A percentile compares a stretch with the other conserved stretches of the same genome.
Conservation (phyloP, 2,888 invertebrate species). For the Drosophila testacea region DNA sequence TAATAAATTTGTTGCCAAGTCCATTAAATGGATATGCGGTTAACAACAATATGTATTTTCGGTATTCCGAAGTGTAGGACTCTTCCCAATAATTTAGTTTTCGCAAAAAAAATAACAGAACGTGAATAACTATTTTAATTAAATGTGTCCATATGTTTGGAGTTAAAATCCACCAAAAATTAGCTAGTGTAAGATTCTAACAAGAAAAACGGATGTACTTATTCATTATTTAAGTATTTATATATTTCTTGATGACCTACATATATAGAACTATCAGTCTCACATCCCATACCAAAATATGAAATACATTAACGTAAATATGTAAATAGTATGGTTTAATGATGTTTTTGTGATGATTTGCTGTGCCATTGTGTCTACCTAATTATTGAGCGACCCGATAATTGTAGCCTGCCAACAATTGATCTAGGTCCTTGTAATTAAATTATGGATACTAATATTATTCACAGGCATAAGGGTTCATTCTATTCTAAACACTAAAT, state of each 20-base stretch:
- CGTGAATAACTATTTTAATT: not conserved
- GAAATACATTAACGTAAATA: conserved; percentile 52
- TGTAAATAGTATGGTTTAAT: conserved; percentile 43
- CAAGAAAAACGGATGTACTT: conserved; percentile 42
- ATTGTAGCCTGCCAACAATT: conserved; percentile 3
- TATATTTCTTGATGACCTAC: conserved; percentile 64
- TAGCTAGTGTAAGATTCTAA: conserved; percentile 62
- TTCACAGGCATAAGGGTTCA: conserved; percentile 1
- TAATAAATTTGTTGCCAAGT: conserved; percentile 21
- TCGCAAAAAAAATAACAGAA: conserved; percentile 2
- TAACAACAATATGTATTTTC: conserved; percentile 36
- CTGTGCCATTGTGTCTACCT: conserved; percentile 1
- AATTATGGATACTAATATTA: conserved; percentile 5
- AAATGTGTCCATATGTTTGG: conserved; percentile 8
- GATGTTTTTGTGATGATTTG: conserved; percentile 21
- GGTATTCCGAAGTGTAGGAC: conserved; percentile 54
- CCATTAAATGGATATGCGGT: conserved; percentile 57
- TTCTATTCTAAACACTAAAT: conserved; percentile 1
- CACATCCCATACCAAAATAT: conserved; percentile 80
- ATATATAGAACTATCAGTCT: conserved; percentile 83
- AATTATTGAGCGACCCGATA: conserved; percentile 5
- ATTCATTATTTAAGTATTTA: conserved; percentile 33
- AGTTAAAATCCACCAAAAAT: conserved; percentile 48
- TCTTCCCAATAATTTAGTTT: conserved; percentile 38
- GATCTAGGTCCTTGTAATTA: not conserved